Conservation (phyloP, 2,113 vertebrate species). For the Rynchops niger region DNA sequence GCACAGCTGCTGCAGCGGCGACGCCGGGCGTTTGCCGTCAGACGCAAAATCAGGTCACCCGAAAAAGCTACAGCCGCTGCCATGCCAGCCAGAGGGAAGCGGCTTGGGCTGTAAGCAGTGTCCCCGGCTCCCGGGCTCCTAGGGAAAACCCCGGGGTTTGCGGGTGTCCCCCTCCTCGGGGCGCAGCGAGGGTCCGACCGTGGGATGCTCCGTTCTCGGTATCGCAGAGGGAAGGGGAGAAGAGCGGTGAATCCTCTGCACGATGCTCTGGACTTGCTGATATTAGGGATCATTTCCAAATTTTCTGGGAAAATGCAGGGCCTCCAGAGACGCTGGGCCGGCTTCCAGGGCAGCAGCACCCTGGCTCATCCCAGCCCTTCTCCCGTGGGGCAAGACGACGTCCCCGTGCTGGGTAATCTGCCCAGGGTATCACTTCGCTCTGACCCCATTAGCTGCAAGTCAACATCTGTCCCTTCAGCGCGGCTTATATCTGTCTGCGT, state of each 20-base stretch:
- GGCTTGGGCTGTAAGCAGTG: not conserved
- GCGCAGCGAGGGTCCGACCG: accelerated
- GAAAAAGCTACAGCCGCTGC: not conserved
- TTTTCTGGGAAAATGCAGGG: not conserved
- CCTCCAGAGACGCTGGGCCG: not conserved
- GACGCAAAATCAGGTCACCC: slow-evolving; percentile 46
- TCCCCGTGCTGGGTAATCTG: accelerated
- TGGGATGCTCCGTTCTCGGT: accelerated
- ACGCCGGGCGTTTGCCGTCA: not conserved
- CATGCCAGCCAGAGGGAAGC: accelerated
- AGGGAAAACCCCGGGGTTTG: not conserved
- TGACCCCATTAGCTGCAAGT: not conserved
- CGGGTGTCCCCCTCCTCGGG: not conserved
- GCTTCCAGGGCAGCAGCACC: not conserved
- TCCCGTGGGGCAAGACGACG: accelerated
- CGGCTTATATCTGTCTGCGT: accelerated
- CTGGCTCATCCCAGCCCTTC: not conserved
- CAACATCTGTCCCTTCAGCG: not conserved
- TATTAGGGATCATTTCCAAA: not conserved
- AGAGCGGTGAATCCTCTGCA: not conserved
- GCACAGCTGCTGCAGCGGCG: not conserved
- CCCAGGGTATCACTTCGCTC: not conserved
- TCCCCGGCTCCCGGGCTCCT: not conserved
- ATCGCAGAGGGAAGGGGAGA: not conserved
- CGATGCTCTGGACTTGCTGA: not conserved